Evolutionary conservation across 2,113 vertebrate genomes (phyloP).

Genomic region (Pimephales promelas): DNA sequence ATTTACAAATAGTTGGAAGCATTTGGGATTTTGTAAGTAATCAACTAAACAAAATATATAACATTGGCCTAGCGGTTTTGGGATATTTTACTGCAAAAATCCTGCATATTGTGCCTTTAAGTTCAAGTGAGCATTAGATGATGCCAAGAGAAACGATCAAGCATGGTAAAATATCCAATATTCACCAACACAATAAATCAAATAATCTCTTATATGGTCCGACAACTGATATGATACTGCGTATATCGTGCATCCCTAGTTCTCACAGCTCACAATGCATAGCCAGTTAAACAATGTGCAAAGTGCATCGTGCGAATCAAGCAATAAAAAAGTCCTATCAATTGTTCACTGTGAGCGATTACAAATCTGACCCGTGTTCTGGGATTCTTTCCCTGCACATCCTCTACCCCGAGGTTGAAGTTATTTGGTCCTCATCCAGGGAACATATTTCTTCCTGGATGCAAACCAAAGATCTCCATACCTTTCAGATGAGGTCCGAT

Average conservation of each 20-base stretch:
- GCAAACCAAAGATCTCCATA: conserved; percentile 15
- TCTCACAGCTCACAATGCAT: neutral
- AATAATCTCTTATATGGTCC: too few relatives aligned
- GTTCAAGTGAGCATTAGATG: too few relatives aligned
- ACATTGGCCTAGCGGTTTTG: too few relatives aligned
- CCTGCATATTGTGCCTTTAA: too few relatives aligned
- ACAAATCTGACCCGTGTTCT: neutral
- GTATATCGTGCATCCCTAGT: neutral
- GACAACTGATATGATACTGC: too few relatives aligned
- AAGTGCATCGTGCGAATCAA: neutral
- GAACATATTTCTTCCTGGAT: conserved; percentile 19
- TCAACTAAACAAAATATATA: too few relatives aligned
- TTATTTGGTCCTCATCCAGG: conserved; percentile 51
- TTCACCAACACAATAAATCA: too few relatives aligned
- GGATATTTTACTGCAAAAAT: too few relatives aligned
- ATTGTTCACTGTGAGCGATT: neutral
- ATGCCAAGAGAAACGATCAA: too few relatives aligned
- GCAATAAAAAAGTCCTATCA: neutral
- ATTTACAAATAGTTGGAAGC: too few relatives aligned
- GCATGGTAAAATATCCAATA: too few relatives aligned
- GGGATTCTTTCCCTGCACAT: neutral
- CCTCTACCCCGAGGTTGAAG: conserved; percentile 53
- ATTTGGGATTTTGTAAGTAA: too few relatives aligned
- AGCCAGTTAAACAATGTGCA: neutral
- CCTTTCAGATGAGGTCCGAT: conserved; percentile 57